Evolutionary conservation across 1,140 invertebrate genomes (phyloP), one percentile per base, ranked within the genome.

Genomic region (Aphidius gifuensis): DNA sequence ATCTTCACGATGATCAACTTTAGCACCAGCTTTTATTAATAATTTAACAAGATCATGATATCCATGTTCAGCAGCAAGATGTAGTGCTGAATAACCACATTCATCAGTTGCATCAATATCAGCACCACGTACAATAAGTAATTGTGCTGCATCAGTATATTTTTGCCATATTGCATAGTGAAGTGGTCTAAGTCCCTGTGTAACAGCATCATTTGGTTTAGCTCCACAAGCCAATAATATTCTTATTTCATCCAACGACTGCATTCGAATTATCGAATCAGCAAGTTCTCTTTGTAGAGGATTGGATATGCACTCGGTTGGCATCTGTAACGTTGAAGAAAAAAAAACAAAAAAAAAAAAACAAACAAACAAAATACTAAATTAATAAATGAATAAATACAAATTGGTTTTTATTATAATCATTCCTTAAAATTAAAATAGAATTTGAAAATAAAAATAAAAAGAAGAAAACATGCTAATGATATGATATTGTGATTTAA

Each of bases 121-220:
- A 66, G 89, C 89, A 9, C 90, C 91, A 46, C 90, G 76, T 1
- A 92, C 89, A 42, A 93, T 80, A 43, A 93, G 79, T 45, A 92
- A 78, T 48, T 89, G 85, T 0, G 91, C 90, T 0, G 92, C 92
- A 70, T 93, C 92, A 43, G 86, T 82, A 76, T 96, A 90, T 9
- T 86, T 81, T 71, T 93, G 90, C 87, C 92, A 96, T 51, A 93
- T 91, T 0, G 93, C 93, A 76, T 96, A 97, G 76, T 96, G 94
- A n/a, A 97, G 78, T 0, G 94, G 93, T 53, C 89, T 85, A 39
- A 96, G 80, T 6, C 93, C 93, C 77, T 92, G 88, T 5, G 88
- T 90, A 11, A 90, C 88, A 11, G 87, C 84, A 68, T 90, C 88
- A 69, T 90, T 90, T 5, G 89, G 86, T 78, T 92, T 92, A 11